phyloP scores from a whole-genome alignment of 2,797 vertebrate species.

The Oryzias dopingdopingensis region DNA sequence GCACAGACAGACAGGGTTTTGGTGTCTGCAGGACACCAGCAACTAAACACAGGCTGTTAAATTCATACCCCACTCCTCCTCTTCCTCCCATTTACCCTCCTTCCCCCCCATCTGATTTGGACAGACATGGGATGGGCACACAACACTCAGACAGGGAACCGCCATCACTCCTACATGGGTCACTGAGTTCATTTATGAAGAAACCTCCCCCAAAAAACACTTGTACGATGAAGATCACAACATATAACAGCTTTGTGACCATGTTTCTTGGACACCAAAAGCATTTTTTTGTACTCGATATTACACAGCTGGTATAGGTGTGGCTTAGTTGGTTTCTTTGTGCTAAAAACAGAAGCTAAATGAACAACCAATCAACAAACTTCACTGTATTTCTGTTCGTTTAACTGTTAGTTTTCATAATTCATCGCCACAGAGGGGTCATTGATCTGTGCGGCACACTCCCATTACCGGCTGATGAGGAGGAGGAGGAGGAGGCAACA shows the following conservation, averaged over 20 bases:
- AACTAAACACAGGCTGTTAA: slow-evolving; percentile 45
- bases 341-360: too few species aligned
- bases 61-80: slow-evolving; percentile 37
- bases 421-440: slow-evolving; percentile 21
- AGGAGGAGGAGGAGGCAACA: slow-evolving; percentile 46
- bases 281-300: too few species aligned
- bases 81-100: slow-evolving; percentile 9
- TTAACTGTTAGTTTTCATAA: slow-evolving; percentile 12
- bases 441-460: slow-evolving; percentile 51
- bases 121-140: slow-evolving; percentile 53
- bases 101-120: slow-evolving; percentile 29
- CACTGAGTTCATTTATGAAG: slow-evolving; percentile 40
- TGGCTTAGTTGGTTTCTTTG: too few species aligned
- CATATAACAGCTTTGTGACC: too few species aligned
- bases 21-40: slow-evolving; percentile 37
- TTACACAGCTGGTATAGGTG: too few species aligned
- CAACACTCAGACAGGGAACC: slow-evolving; percentile 27
- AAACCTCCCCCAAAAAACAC: too few species aligned
- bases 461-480: slow-evolving; percentile 26
- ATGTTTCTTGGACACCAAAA: too few species aligned
- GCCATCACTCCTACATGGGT: slow-evolving; percentile 40
- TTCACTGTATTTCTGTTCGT: not conserved
- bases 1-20: slow-evolving; percentile 58
- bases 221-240: too few species aligned
- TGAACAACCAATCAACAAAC: too few species aligned